Conservation (phyloP, 2,888 invertebrate species). For the Coenonympha glycerion region DNA sequence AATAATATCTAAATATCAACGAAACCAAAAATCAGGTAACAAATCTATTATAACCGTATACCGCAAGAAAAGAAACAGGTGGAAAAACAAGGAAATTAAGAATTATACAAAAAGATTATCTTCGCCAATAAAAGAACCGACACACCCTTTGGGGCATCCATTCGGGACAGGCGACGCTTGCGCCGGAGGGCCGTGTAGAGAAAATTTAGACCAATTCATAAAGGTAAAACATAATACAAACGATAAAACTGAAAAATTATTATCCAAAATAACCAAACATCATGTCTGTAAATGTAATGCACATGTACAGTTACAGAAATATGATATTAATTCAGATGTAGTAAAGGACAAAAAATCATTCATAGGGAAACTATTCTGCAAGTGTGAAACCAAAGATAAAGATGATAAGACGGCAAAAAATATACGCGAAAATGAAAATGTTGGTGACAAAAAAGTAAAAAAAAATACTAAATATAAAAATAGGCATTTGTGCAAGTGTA, state of each 20-base stretch:
- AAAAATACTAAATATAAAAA: neutral
- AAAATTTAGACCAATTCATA: neutral
- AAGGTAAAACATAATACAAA: neutral
- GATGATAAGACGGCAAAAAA: neutral
- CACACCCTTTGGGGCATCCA: neutral
- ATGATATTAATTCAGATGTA: neutral
- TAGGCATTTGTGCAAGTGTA: neutral
- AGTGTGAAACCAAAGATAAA: neutral
- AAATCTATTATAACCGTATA: constrained; percentile 13
- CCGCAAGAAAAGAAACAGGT: constrained; percentile 1
- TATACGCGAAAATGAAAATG: neutral
- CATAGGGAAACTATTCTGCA: neutral
- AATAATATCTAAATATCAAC: neutral
- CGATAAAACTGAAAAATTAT: neutral
- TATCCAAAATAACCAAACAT: neutral
- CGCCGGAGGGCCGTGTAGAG: constrained; percentile 11
- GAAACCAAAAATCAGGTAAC: constrained; percentile 4
- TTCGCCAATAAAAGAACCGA: neutral
- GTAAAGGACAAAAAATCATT: neutral
- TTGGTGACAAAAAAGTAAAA: neutral
- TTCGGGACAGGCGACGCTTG: constrained; percentile 17
- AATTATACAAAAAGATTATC: neutral
- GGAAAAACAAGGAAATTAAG: neutral
- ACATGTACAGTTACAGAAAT: neutral
- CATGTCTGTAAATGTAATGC: neutral